A percentile compares a stretch with the other conserved stretches of the same genome.
Evolutionary conservation across 2,797 vertebrate genomes (phyloP).

Genomic region (Poecile montanus): DNA sequence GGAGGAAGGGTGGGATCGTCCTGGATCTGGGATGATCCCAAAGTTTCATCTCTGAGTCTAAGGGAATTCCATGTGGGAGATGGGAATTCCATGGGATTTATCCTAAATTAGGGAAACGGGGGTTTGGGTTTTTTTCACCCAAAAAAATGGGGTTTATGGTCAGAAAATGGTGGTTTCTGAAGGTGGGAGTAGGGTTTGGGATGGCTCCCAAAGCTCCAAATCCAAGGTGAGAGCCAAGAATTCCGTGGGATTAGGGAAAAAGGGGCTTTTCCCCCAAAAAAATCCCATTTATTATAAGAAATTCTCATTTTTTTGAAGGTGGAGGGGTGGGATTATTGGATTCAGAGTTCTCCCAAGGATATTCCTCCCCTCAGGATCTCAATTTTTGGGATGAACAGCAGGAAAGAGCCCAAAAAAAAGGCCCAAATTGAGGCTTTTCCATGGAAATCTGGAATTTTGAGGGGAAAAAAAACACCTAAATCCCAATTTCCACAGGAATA

Average conservation of each 20-base stretch:
- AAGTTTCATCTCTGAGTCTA: background rate
- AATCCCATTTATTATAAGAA: background rate
- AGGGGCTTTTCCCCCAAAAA: fast-evolving
- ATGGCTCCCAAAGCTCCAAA: background rate
- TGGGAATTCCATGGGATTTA: background rate
- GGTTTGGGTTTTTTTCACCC: background rate
- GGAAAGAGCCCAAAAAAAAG: background rate
- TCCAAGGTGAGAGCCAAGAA: background rate
- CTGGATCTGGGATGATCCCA: too few species aligned
- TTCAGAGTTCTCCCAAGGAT: background rate
- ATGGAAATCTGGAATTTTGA: background rate
- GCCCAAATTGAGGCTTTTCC: background rate
- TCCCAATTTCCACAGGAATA: background rate
- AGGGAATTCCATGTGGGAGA: background rate
- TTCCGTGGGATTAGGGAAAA: background rate
- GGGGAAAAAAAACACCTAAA: fast-evolving
- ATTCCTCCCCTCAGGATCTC: background rate
- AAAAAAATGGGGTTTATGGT: background rate
- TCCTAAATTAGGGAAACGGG: background rate
- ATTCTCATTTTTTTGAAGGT: fast-evolving
- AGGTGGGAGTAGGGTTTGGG: background rate
- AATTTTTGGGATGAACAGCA: background rate
- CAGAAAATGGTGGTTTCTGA: background rate
- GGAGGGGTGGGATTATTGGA: too few species aligned
- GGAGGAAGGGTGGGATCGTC: too few species aligned